A percentile compares a stretch with the other conserved stretches of the same genome.
Conservation (phyloP, 2,888 invertebrate species). For the Xylocampa areola region DNA sequence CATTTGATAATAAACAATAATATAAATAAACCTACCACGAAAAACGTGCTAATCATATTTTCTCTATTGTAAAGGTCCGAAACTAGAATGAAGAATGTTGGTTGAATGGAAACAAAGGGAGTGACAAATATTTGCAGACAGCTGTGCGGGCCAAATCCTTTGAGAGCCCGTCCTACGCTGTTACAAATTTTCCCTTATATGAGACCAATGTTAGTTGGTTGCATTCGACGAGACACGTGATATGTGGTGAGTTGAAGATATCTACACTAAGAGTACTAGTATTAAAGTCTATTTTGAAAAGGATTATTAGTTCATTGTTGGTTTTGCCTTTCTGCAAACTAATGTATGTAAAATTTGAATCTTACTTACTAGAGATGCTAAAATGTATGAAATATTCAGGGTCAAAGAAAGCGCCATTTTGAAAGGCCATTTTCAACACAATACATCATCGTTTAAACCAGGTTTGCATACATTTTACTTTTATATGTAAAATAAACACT, state of each 20-base stretch:
- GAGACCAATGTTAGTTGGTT: conserved; percentile 37
- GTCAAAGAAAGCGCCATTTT: too few relatives aligned
- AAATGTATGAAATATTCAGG: too few relatives aligned
- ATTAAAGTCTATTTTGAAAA: too few relatives aligned
- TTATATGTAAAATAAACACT: too few relatives aligned
- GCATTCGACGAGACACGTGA: conserved; percentile 21
- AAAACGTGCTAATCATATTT: conserved; percentile 35
- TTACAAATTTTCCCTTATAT: conserved; percentile 57
- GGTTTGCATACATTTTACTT: too few relatives aligned
- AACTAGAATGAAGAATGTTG: conserved; percentile 42
- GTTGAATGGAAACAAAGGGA: conserved; percentile 70
- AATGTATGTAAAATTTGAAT: too few relatives aligned
- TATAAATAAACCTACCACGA: conserved; percentile 1
- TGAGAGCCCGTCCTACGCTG: conserved; percentile 68
- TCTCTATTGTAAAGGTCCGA: conserved; percentile 29
- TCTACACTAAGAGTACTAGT: not conserved
- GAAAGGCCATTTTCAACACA: too few relatives aligned
- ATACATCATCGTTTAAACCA: too few relatives aligned
- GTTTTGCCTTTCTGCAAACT: too few relatives aligned
- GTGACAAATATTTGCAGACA: conserved; percentile 78
- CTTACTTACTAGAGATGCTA: too few relatives aligned
- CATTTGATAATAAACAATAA: not conserved
- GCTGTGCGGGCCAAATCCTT: conserved; percentile 74
- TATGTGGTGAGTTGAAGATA: conserved; percentile 5
- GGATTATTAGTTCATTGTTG: too few relatives aligned